Base-by-base conservation (phyloP, 1,140 invertebrate species). In the Kradibia gibbosae region DNA sequence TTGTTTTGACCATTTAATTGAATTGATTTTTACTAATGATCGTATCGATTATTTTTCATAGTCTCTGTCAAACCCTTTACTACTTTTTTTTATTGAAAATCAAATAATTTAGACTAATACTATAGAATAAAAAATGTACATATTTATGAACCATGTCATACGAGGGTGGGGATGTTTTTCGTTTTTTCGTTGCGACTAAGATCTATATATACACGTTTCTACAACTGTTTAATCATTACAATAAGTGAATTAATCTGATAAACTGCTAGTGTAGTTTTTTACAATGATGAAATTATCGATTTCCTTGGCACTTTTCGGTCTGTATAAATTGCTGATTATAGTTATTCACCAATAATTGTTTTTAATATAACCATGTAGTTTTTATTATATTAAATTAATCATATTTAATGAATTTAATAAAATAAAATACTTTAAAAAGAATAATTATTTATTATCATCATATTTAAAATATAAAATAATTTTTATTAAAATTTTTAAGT, bases 131-230 rank as follows among this genome's bases (percentile, higher is more conserved):
- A 67, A 8, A 39, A 39, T 67, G 34, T 67, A 67, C 34, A 39
- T 67, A 39, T 67, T 67, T 67, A 39, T 67, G 39, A 67, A 67
- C 34, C 34, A 10, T 39, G 39, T 67, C 20, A 20, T 67, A 0
- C 36, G 7, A 10, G 10, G 13, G 62, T 67, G 62, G 62, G 62
- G 62, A 39, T 67, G n/a, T 67, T 39, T 39, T 67, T 39, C 31
- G 3, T n/a, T 65, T 17, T 65, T 13, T 8, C 0, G 22, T 0
- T 2, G 2, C 31, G 20, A 4, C 15, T 67, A 22, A 17, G 10
- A 39, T 67, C 62, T 67, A 67, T 67, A 67, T 39, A 67, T 67
- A 67, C 17, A 67, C 34, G 20, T 5, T n/a, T 67, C 34, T n/a
- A 7, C 7, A 67, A 36, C 0, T 67, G 1, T 39, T 11, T 39